Evolutionary conservation across 2,888 invertebrate genomes (phyloP).

Genomic region (Ormyrus rosae): DNA sequence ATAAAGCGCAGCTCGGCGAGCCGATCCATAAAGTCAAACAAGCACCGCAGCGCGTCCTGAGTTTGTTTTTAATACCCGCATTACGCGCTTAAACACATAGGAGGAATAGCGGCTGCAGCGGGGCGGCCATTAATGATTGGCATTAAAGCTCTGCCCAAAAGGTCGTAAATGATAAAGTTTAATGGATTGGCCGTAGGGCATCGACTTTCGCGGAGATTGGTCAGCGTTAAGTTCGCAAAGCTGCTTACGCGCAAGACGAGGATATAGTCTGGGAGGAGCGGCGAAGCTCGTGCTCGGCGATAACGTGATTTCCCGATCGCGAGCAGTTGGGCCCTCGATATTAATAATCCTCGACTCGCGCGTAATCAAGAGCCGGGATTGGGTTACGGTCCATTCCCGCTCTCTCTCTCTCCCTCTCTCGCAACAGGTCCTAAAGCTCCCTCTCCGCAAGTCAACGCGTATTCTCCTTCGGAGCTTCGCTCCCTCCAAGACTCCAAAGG

Average conservation of each 20-base stretch:
- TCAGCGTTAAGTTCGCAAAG: slow-evolving; percentile 47
- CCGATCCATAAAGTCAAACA: slow-evolving; percentile 24
- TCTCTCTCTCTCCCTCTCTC: background rate
- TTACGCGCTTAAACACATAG: background rate
- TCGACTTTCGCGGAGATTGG: slow-evolving; percentile 15
- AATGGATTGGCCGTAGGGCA: slow-evolving; percentile 36
- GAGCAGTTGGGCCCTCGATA: slow-evolving; percentile 31
- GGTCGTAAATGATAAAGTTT: slow-evolving; percentile 51
- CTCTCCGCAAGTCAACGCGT: slow-evolving; percentile 37
- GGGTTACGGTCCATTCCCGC: slow-evolving; percentile 51
- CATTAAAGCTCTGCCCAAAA: slow-evolving; percentile 31
- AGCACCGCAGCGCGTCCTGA: background rate
- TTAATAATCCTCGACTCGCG: slow-evolving; percentile 54
- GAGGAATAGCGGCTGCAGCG: too few relatives aligned
- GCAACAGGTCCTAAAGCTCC: slow-evolving; percentile 51
- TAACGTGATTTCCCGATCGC: slow-evolving; percentile 54
- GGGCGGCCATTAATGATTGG: slow-evolving; percentile 23
- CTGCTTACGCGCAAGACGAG: slow-evolving; percentile 40
- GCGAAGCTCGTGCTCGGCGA: slow-evolving; percentile 40
- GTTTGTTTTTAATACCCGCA: slow-evolving; percentile 35
- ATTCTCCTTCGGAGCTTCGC: slow-evolving; percentile 22
- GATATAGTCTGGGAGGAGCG: slow-evolving; percentile 22
- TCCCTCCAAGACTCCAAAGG: slow-evolving; percentile 7
- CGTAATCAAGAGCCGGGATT: slow-evolving; percentile 52
- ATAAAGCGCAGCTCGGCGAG: background rate